A percentile compares a stretch with the other conserved stretches of the same genome.
These are phyloP conservation scores for Oryzias curvinotus DNA, from an alignment of 2,113 vertebrate species.

Conservation along the genomic window DNA sequence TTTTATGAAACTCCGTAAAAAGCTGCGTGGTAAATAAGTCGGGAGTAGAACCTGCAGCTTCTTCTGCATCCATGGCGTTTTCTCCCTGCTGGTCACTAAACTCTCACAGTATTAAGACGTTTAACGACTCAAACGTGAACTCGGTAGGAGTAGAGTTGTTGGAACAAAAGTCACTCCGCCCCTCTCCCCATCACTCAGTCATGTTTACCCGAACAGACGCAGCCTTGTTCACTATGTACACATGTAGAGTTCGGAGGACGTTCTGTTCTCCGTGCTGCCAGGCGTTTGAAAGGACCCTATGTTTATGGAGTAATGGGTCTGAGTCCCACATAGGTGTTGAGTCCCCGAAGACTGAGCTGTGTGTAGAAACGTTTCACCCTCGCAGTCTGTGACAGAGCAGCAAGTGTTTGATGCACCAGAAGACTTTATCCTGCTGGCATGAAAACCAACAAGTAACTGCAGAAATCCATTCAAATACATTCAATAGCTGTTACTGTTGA, in stretches of 20 bases:
- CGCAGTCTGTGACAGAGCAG: neutral
- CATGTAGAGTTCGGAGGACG: constrained; percentile 51
- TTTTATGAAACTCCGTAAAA: neutral
- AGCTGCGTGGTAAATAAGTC: neutral
- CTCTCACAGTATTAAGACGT: neutral
- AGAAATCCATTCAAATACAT: neutral
- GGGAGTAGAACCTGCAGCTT: constrained; percentile 2
- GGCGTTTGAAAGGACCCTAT: constrained; percentile 91
- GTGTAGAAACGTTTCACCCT: constrained; percentile 5
- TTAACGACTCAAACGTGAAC: constrained; percentile 3
- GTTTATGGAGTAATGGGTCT: constrained; percentile 79
- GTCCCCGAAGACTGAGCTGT: constrained; percentile 23
- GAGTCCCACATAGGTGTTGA: constrained; percentile 27
- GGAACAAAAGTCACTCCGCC: constrained; percentile 13
- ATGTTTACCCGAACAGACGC: constrained; percentile 43
- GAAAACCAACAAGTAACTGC: too few relatives aligned
- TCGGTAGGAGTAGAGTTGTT: constrained; percentile 9
- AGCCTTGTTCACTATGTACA: constrained; percentile 37
- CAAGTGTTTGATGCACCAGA: neutral
- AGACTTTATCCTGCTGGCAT: neutral
- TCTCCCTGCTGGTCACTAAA: neutral
- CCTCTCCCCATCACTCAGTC: constrained; percentile 13
- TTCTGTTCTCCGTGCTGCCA: constrained; percentile 60
- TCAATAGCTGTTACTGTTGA: neutral
- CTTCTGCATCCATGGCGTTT: constrained; percentile 20